phyloP scores from a whole-genome alignment of 37 sponge, comb jelly and placozoan species.

The Aphrocallistes beatrix region DNA sequence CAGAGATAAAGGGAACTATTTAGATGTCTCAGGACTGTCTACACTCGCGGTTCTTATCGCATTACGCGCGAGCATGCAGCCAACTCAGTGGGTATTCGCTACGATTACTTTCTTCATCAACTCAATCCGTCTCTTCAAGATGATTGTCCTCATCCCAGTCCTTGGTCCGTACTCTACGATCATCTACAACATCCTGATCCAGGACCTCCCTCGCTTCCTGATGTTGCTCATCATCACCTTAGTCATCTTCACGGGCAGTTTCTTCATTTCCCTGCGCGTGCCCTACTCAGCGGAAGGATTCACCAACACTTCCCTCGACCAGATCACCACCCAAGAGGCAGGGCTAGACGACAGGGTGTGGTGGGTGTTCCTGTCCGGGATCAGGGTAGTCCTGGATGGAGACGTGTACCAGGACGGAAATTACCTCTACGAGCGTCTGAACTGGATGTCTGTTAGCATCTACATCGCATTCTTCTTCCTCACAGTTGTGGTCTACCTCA shows the following conservation, averaged over 20 bases:
- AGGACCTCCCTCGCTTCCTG: background rate
- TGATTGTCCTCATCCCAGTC: background rate
- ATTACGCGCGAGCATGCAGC: background rate
- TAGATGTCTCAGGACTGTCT: background rate
- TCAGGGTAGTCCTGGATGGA: background rate
- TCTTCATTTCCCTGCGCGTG: background rate
- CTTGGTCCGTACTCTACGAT: background rate
- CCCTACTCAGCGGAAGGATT: background rate
- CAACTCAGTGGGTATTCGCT: background rate
- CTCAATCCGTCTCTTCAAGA: background rate
- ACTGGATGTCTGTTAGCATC: background rate
- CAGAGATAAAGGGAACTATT: background rate
- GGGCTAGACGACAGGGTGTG: background rate
- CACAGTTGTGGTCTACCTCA: background rate
- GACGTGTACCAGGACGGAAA: background rate
- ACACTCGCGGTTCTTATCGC: background rate
- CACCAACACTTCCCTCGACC: background rate
- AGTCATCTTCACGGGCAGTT: background rate
- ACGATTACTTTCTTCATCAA: background rate
- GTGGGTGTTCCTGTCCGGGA: slow-evolving; percentile 3
- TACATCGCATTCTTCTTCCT: slow-evolving; percentile 1
- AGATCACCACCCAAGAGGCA: background rate
- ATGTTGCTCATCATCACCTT: background rate
- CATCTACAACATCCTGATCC: background rate
- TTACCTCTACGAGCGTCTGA: background rate